These are phyloP conservation scores for Chloroceryle aenea DNA, from an alignment of 2,113 vertebrate genomes.

Conservation along the genomic window DNA sequence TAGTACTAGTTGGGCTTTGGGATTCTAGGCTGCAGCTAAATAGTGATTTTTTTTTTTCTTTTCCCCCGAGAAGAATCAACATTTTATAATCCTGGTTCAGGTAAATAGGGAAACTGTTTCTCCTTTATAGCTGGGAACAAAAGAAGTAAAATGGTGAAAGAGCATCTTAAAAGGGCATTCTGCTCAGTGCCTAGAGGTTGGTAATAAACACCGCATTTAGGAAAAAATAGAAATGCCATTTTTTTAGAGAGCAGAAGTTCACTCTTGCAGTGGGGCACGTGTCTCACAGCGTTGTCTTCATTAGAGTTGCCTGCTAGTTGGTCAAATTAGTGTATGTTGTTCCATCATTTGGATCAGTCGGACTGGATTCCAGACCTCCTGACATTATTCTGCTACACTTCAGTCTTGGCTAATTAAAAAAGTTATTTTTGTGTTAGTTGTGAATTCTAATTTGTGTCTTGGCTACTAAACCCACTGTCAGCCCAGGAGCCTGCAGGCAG, in stretches of 20 bases:
- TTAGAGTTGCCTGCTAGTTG: too few relatives aligned
- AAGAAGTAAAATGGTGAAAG: background rate
- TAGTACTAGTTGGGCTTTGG: background rate
- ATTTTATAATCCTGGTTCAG: background rate
- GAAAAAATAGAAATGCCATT: background rate
- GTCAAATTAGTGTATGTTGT: accelerated
- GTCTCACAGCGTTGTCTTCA: background rate
- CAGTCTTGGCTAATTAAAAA: background rate
- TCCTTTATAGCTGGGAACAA: background rate
- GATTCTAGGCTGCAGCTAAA: background rate
- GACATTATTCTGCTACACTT: too few relatives aligned
- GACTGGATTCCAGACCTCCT: too few relatives aligned
- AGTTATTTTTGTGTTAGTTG: background rate
- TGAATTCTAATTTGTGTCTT: background rate
- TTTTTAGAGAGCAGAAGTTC: background rate
- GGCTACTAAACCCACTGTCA: background rate
- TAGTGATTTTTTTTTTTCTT: background rate
- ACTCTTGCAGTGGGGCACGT: too few relatives aligned
- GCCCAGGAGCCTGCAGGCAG: background rate
- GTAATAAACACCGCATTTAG: too few relatives aligned
- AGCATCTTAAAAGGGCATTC: background rate
- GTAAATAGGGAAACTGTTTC: background rate
- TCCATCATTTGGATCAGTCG: background rate
- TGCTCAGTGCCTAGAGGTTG: background rate
- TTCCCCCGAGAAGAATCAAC: background rate